Evolutionary conservation across 2,888 invertebrate genomes (phyloP).

Genomic region (Ceramica pisi): DNA sequence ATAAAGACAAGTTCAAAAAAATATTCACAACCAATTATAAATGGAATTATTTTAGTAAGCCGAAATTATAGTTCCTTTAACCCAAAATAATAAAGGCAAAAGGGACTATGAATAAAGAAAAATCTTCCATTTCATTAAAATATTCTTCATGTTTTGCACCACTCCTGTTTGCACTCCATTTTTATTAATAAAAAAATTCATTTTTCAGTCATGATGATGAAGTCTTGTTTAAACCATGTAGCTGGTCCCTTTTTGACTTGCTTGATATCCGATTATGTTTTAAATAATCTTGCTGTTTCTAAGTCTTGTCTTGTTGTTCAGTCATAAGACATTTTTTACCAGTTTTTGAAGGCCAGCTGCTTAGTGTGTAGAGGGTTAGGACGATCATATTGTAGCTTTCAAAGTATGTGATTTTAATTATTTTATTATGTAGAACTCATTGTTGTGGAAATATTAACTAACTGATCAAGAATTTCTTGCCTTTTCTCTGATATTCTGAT

Average conservation of each 20-base stretch:
- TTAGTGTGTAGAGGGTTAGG: background rate
- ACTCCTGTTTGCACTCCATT: background rate
- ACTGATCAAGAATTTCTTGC: too few species aligned
- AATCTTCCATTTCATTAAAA: slow-evolving; percentile 10
- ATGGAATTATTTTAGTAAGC: slow-evolving; percentile 31
- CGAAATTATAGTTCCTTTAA: slow-evolving; percentile 28
- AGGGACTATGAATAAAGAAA: slow-evolving; percentile 79
- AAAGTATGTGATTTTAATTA: background rate
- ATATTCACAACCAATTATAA: slow-evolving; percentile 11
- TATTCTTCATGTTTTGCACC: slow-evolving; percentile 3
- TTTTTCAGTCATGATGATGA: slow-evolving; percentile 5
- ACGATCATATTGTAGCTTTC: slow-evolving; percentile 5
- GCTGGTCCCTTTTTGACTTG: background rate
- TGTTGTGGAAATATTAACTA: background rate
- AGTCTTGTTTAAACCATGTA: background rate
- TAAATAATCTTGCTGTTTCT: background rate
- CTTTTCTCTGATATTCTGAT: background rate
- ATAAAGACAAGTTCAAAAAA: background rate
- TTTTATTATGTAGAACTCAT: background rate
- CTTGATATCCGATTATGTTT: background rate
- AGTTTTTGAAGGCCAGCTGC: background rate
- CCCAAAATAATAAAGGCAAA: slow-evolving; percentile 72
- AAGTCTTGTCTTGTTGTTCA: too few species aligned
- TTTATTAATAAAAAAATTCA: background rate
- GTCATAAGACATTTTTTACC: background rate